phyloP scores from a whole-genome alignment of 2,797 vertebrate species.

The Clarias fuscus region DNA sequence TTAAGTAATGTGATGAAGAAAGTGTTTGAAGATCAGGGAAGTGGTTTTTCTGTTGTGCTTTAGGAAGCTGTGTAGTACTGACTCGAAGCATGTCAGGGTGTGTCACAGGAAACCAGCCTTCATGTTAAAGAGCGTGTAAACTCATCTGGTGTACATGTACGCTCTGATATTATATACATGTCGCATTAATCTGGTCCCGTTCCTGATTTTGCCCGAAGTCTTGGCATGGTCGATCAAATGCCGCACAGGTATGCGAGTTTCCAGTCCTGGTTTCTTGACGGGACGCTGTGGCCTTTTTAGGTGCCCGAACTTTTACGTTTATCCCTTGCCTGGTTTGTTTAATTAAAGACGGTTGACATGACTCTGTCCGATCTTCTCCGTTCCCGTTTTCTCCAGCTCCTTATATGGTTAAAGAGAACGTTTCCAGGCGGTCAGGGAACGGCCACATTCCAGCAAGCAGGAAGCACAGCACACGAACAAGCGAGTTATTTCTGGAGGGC shows the following conservation, averaged over 20 bases:
- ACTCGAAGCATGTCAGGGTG: conserved; percentile 21
- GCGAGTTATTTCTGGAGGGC: conserved; percentile 52
- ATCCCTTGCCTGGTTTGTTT: conserved; percentile 68
- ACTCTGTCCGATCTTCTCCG: conserved; percentile 60
- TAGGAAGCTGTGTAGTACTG: neutral
- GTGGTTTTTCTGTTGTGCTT: neutral
- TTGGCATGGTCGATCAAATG: neutral
- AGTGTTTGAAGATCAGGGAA: neutral
- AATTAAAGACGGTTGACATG: conserved; percentile 69
- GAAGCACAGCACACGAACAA: conserved; percentile 60
- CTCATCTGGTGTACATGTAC: neutral
- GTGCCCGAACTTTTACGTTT: conserved; percentile 60
- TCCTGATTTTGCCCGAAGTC: too few relatives aligned
- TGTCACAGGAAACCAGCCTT: conserved; percentile 38
- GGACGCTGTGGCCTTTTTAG: conserved; percentile 65
- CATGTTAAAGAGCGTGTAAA: neutral
- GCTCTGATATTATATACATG: neutral
- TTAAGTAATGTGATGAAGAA: neutral
- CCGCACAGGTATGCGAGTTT: neutral
- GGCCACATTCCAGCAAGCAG: conserved; percentile 77
- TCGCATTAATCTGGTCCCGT: neutral
- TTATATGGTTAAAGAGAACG: conserved; percentile 80
- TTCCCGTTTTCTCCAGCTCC: conserved; percentile 74
- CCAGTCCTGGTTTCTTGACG: neutral
- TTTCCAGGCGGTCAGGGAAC: conserved; percentile 72